A percentile compares a stretch with the other conserved stretches of the same genome.
phyloP scores from a whole-genome alignment of 1,140 invertebrate species.

The Drosophila erecta region DNA sequence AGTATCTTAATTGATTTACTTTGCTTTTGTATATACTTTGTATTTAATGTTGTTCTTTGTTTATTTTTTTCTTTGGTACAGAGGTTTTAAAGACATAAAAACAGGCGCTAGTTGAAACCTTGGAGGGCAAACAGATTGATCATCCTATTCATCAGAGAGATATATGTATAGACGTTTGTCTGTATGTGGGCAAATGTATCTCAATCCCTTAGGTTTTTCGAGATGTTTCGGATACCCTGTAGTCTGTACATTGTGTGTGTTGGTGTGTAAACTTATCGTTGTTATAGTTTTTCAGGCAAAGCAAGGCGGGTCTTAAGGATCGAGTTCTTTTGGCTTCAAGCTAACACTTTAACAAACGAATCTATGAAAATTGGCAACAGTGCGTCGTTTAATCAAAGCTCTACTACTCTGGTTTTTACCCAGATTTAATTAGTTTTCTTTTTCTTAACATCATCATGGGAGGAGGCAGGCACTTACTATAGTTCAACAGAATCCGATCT shows the following conservation, averaged over 20 bases:
- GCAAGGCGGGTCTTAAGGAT: conserved; percentile 8
- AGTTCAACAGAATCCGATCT: conserved; percentile 41
- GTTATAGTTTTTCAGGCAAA: neutral
- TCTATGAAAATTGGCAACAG: conserved; percentile 41
- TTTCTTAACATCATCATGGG: neutral
- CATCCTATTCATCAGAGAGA: conserved; percentile 39
- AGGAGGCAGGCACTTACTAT: conserved; percentile 39
- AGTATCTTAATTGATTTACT: conserved; percentile 12
- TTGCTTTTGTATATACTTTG: conserved; percentile 20
- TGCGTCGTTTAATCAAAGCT: conserved; percentile 37
- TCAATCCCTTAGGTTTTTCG: conserved; percentile 3
- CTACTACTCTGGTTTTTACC: conserved; percentile 19
- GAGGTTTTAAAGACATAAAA: conserved; percentile 66
- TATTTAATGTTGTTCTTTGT: conserved; percentile 3
- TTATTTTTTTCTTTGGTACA: conserved; percentile 53
- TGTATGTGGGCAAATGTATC: neutral
- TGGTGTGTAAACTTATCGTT: neutral
- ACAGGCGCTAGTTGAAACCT: conserved; percentile 80
- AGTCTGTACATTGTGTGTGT: conserved; percentile 37
- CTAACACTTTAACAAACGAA: conserved; percentile 62
- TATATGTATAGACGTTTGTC: conserved; percentile 1
- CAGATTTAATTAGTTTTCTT: too few species aligned
- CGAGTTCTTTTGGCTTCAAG: conserved; percentile 45
- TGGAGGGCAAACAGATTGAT: conserved; percentile 76
- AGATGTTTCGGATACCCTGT: conserved; percentile 62